Percentiles rank a stretch among this genome's conserved stretches.
These are phyloP conservation scores for Harlomillsia oculata DNA, from an alignment of 1,140 invertebrate species.

Conservation along the genomic window DNA sequence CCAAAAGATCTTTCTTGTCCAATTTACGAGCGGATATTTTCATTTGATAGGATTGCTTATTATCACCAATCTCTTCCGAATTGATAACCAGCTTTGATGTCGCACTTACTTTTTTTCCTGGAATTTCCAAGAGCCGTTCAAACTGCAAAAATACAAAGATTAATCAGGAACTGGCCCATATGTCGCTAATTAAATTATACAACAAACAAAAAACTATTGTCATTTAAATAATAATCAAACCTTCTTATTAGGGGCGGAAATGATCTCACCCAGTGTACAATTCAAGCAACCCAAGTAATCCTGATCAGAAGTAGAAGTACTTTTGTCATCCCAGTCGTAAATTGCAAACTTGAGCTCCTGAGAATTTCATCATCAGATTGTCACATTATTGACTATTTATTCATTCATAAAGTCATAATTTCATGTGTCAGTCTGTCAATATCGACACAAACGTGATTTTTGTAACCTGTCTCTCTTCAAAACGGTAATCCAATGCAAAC, in stretches of 20 bases:
- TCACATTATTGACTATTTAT: neutral
- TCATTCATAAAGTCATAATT: slow-evolving; percentile 2
- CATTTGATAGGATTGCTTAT: slow-evolving; percentile 45
- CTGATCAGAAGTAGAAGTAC: slow-evolving; percentile 36
- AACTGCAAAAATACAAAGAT: slow-evolving; percentile 7
- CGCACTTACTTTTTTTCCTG: slow-evolving; percentile 23
- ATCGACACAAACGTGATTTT: neutral
- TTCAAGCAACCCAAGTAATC: slow-evolving; percentile 46
- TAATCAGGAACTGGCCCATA: neutral
- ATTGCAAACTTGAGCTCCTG: slow-evolving; percentile 39
- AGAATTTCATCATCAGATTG: slow-evolving; percentile 19
- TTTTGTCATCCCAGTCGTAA: slow-evolving; percentile 37
- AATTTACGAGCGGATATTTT: slow-evolving; percentile 44
- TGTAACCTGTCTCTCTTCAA: slow-evolving; percentile 43
- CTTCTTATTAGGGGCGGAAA: slow-evolving; percentile 29
- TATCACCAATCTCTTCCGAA: slow-evolving; percentile 44
- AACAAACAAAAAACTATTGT: neutral
- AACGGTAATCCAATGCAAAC: slow-evolving; percentile 46
- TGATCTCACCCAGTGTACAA: slow-evolving; percentile 28
- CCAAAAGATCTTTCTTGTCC: slow-evolving; percentile 49
- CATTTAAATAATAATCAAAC: slow-evolving; percentile 21
- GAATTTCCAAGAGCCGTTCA: slow-evolving; percentile 24
- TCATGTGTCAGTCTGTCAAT: neutral
- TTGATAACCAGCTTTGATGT: slow-evolving; percentile 40
- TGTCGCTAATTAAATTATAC: neutral